These are phyloP conservation scores for Caenorhabditis remanei DNA, from an alignment of 1,140 invertebrate genomes.

Conservation along the genomic window DNA sequence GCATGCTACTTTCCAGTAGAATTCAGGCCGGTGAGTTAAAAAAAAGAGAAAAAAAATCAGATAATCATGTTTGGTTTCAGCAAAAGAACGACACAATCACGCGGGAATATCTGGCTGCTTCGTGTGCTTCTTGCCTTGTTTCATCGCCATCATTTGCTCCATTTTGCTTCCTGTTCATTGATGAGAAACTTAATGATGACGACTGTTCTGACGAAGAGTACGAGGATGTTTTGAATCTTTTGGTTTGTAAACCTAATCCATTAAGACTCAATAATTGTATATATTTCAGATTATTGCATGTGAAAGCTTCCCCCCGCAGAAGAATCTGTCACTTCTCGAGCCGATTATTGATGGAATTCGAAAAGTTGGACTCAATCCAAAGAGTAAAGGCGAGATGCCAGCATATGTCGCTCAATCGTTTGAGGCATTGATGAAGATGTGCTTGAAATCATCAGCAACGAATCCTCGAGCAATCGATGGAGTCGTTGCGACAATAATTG, in stretches of 20 bases:
- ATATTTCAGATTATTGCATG: conserved; percentile 56
- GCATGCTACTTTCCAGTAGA: conserved; percentile 73
- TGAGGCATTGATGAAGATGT: conserved; percentile 48
- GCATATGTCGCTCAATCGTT: conserved; percentile 49
- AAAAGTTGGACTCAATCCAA: conserved; percentile 64
- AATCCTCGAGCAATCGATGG: not conserved
- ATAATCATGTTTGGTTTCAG: not conserved
- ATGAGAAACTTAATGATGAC: conserved; percentile 69
- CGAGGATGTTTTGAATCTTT: conserved; percentile 56
- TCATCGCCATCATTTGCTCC: conserved; percentile 63
- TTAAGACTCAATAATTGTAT: too few species aligned
- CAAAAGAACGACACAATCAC: conserved; percentile 64
- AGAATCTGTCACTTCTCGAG: conserved; percentile 53
- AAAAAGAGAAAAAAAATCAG: not conserved
- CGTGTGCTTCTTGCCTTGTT: conserved; percentile 68
- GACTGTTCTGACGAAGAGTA: conserved; percentile 58
- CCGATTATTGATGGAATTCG: conserved; percentile 63
- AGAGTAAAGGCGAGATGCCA: conserved; percentile 44
- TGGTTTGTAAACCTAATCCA: too few species aligned
- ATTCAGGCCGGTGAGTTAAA: conserved; percentile 67
- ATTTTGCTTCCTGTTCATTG: conserved; percentile 70
- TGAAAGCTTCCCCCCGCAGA: conserved; percentile 50
- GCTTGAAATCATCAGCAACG: not conserved
- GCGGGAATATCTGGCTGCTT: conserved; percentile 63
- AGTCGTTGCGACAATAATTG: not conserved